A percentile compares a stretch with the other conserved stretches of the same genome.
These are phyloP conservation scores for Tachycineta bicolor DNA, from an alignment of 2,113 vertebrate genomes.

Conservation along the genomic window DNA sequence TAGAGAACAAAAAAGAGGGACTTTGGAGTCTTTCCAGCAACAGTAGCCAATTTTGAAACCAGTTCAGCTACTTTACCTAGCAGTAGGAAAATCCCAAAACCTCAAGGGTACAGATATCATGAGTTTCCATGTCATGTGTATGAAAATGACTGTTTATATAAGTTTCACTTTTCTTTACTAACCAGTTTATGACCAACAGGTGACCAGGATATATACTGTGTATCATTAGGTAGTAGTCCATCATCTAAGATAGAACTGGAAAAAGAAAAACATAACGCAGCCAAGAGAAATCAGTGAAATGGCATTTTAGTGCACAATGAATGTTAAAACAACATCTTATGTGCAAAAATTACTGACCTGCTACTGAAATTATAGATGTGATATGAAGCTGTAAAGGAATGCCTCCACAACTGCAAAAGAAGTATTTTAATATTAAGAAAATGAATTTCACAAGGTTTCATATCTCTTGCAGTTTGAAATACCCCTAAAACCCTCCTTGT, in stretches of 20 bases:
- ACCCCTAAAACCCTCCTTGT: background rate
- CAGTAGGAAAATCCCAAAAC: background rate
- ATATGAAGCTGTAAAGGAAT: constrained; percentile 81
- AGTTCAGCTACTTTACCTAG: background rate
- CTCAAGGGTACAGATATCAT: background rate
- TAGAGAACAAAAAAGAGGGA: background rate
- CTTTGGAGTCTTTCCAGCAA: background rate
- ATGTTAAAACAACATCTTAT: background rate
- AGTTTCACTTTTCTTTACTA: constrained; percentile 45
- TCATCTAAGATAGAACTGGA: constrained; percentile 55
- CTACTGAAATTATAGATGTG: constrained; percentile 71
- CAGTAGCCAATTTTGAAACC: background rate
- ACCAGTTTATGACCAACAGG: constrained; percentile 81
- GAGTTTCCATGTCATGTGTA: background rate
- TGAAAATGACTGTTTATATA: background rate
- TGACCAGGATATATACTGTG: constrained; percentile 79
- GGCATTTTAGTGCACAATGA: background rate
- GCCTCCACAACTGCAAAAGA: constrained; percentile 79
- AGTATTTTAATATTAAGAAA: constrained; percentile 11
- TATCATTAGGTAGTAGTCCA: constrained; percentile 60
- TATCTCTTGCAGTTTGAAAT: background rate
- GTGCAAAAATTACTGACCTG: constrained; percentile 68
- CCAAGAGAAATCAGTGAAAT: background rate
- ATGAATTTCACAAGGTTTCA: background rate
- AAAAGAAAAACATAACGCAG: constrained; percentile 41